Evolutionary conservation across 2,797 vertebrate species (phyloP).

Genomic region (Lophotriccus pileatus): DNA sequence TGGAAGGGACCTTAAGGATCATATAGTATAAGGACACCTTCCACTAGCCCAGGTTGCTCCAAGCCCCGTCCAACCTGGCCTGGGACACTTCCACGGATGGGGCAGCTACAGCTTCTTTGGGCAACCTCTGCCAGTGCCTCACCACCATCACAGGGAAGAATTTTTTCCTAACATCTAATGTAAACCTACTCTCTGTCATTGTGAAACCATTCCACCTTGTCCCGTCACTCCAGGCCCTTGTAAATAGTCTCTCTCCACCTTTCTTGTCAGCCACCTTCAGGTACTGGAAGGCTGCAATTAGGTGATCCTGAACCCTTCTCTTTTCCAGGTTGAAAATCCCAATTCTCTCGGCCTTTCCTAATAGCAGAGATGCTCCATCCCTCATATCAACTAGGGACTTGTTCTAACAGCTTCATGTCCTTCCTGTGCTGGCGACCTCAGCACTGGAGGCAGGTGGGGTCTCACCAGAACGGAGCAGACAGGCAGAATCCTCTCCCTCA

Average conservation of each 20-base stretch:
- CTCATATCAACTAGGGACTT: neutral
- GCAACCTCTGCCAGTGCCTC: neutral
- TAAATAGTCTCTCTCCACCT: neutral
- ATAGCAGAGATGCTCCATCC: neutral
- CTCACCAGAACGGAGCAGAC: neutral
- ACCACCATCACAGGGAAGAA: neutral
- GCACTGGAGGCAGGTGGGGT: neutral
- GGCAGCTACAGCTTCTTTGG: neutral
- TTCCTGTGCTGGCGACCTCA: neutral
- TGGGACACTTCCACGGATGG: neutral
- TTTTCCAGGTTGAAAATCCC: neutral
- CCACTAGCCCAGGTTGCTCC: neutral
- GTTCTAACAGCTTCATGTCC: neutral
- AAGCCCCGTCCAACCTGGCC: neutral
- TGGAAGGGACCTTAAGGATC: neutral
- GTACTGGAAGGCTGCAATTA: neutral
- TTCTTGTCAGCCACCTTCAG: neutral
- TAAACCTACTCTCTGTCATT: neutral
- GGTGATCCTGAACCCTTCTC: neutral
- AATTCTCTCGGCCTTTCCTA: neutral
- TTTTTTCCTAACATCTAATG: neutral
- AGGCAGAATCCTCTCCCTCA: neutral
- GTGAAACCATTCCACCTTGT: neutral
- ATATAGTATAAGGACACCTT: neutral
- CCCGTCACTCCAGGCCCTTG: neutral